Evolutionary conservation across 2,113 vertebrate genomes (phyloP), one percentile per base, ranked within the genome.

Genomic region (Paramormyrops kingsleyae): DNA sequence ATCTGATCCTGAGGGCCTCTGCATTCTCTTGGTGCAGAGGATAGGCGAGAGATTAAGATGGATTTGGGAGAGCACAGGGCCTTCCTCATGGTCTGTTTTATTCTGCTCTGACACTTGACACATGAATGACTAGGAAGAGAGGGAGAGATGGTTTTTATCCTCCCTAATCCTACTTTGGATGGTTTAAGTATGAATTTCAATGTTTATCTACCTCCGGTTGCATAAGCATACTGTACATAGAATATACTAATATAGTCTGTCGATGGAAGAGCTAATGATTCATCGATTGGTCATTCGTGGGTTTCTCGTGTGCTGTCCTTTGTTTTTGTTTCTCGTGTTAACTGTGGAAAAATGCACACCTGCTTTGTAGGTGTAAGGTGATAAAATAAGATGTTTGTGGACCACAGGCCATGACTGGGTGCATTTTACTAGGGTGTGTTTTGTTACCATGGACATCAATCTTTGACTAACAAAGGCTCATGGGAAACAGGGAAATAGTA

Each of bases 11-110:
- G 70, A 35, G 49, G 74, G 27, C 66, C 46, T 13, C 31, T 13
- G 27, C 19, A 62, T 85, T 89, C 88, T 89, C 88, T n/a, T 89
- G 88, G 44, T 59, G 35, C 74, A 53, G 52, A 52, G 49, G 74
- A 89, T 50, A 89, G 88, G 3, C 80, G 12, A 50, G 50, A 44
- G 50, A 84, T 89, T 84, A 83, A 84, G 21, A 83, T 42, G 80
- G 88, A 89, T 89, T 84, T 59, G 8, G 42, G 35, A 59, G 31
- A 56, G 77, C 42, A 21, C 59, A n/a, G 53, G 31, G 42, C 17
- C 19, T 66, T 66, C 47, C 21, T 44, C 31, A 44, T 39, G 19
- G 24, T 10, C 53, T 17, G 10, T 42, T 44, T 62, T 88, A 47
- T 70, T 88, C 44, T 27, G 5, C 80, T 89, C 47, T 50, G 17